Conservation (phyloP, 2,113 vertebrate species). For the Grus americana region DNA sequence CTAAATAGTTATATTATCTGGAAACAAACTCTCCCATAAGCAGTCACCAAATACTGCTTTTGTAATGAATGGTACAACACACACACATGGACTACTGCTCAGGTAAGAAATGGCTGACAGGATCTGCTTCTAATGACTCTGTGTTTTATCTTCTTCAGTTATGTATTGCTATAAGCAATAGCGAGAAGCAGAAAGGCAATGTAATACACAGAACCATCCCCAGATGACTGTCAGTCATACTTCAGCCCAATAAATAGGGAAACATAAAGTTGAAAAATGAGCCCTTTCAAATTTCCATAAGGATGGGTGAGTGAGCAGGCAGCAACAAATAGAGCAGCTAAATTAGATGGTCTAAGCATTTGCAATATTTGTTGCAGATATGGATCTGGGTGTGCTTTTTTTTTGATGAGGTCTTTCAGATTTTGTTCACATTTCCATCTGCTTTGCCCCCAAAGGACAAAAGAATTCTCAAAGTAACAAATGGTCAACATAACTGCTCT, state of each 20-base stretch:
- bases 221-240: background rate
- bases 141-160: background rate
- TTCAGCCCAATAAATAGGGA: background rate
- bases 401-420: background rate
- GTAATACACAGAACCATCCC: background rate
- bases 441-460: background rate
- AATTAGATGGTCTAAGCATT: background rate
- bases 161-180: background rate
- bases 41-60: background rate
- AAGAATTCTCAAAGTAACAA: background rate
- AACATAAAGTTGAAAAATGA: background rate
- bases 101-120: background rate
- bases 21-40: background rate
- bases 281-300: background rate
- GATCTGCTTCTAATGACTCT: background rate
- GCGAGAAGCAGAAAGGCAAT: background rate
- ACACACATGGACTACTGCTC: background rate
- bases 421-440: background rate
- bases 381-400: background rate
- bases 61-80: background rate
- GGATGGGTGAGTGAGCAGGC: background rate
- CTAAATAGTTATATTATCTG: background rate
- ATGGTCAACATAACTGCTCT: background rate
- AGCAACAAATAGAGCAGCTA: background rate
- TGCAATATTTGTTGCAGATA: background rate